phyloP scores from a whole-genome alignment of 2,113 vertebrate genomes.

The Eubucco bourcierii region DNA sequence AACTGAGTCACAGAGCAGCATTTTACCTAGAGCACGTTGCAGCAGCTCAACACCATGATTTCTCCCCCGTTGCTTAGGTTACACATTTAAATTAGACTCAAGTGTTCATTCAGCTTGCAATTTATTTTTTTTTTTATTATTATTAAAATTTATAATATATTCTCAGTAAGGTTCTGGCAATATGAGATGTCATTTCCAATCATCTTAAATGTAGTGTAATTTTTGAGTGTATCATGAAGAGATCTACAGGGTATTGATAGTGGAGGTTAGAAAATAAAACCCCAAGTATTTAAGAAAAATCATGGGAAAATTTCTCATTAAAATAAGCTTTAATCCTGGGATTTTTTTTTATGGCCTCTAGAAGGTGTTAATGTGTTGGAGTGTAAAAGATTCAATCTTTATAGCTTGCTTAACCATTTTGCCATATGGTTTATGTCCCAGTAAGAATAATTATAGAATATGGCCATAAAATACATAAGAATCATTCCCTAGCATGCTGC shows the following conservation, averaged over 20 bases:
- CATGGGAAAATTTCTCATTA: background rate
- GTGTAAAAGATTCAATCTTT: background rate
- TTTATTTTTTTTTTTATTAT: background rate
- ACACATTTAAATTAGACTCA: background rate
- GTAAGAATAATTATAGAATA: background rate
- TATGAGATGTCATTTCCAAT: background rate
- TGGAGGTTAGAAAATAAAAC: background rate
- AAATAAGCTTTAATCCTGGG: background rate
- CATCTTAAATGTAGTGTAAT: background rate
- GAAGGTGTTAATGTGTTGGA: background rate
- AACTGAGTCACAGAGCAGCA: background rate
- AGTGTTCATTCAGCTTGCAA: background rate
- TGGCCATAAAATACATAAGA: background rate
- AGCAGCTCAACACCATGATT: background rate
- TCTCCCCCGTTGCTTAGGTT: background rate
- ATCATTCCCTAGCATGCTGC: rapidly evolving
- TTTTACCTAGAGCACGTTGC: background rate
- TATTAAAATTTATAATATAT: background rate
- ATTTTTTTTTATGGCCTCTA: background rate
- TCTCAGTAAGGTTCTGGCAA: background rate
- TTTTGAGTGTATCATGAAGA: background rate
- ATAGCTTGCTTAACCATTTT: background rate
- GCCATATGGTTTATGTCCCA: background rate
- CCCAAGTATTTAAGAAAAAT: background rate
- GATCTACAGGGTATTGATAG: background rate